These are phyloP conservation scores for Seriola dumerili DNA, from an alignment of 2,113 vertebrate genomes.

Conservation along the genomic window DNA sequence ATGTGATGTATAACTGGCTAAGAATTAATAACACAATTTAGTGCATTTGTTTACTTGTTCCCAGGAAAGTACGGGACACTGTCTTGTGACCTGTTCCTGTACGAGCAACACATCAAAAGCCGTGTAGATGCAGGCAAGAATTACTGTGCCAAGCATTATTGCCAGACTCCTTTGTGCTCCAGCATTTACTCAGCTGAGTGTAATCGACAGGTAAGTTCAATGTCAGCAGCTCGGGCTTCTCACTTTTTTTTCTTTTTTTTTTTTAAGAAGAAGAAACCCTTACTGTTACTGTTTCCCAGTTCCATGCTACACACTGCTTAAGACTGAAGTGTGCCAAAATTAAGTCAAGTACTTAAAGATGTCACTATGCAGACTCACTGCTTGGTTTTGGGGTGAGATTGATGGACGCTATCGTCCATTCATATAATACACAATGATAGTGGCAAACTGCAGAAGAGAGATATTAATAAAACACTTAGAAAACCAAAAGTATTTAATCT, in stretches of 20 bases:
- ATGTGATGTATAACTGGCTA: background rate
- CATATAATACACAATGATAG: background rate
- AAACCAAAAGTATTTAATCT: background rate
- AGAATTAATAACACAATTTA: background rate
- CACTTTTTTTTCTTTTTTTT: background rate
- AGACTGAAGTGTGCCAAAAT: background rate
- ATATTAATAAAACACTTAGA: background rate
- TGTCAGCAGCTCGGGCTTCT: slow-evolving; percentile 35
- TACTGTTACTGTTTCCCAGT: background rate
- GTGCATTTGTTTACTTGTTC: background rate
- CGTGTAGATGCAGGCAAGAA: background rate
- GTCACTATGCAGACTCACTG: background rate
- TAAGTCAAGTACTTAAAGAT: background rate
- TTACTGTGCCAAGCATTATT: background rate
- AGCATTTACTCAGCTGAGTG: slow-evolving; percentile 3
- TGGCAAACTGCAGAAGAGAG: background rate
- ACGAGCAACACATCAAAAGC: background rate
- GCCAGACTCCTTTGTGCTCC: background rate
- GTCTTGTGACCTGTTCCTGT: background rate
- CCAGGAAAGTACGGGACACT: background rate
- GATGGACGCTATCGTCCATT: background rate
- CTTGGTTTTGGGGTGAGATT: too few species aligned
- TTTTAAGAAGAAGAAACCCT: background rate
- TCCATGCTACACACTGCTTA: background rate
- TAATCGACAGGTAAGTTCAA: slow-evolving; percentile 7